Percentiles rank a stretch among this genome's conserved stretches.
Evolutionary conservation across 2,113 vertebrate species (phyloP).

Genomic region (Daphoenositta chrysoptera): DNA sequence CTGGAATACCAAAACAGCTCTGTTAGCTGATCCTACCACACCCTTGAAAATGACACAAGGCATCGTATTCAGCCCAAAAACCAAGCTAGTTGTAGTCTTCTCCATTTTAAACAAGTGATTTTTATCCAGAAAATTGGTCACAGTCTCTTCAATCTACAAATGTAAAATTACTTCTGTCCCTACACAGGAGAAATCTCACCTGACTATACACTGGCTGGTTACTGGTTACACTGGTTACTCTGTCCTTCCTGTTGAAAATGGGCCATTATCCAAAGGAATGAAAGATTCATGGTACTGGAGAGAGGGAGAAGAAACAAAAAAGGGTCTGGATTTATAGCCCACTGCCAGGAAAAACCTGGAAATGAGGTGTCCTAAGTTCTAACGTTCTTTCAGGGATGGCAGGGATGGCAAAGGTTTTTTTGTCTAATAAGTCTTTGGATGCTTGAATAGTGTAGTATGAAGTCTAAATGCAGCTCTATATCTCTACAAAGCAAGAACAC

Average conservation of each 20-base stretch:
- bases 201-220: not conserved
- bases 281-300: not conserved
- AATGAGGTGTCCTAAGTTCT: not conserved
- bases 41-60: not conserved
- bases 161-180: not conserved
- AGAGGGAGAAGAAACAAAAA: not conserved
- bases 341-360: not conserved
- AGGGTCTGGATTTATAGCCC: not conserved
- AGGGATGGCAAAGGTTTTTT: not conserved
- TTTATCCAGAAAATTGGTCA: not conserved
- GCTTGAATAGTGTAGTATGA: not conserved
- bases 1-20: not conserved
- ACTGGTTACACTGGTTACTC: too few species aligned
- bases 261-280: not conserved
- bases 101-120: not conserved
- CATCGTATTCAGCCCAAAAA: not conserved
- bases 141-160: not conserved
- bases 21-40: not conserved
- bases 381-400: not conserved
- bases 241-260: not conserved
- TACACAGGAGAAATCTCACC: not conserved
- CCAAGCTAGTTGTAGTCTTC: not conserved
- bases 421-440: not conserved
- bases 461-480: not conserved
- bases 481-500: not conserved